phyloP scores from a whole-genome alignment of 2,113 vertebrate genomes.

The Glaucidium brasilianum region DNA sequence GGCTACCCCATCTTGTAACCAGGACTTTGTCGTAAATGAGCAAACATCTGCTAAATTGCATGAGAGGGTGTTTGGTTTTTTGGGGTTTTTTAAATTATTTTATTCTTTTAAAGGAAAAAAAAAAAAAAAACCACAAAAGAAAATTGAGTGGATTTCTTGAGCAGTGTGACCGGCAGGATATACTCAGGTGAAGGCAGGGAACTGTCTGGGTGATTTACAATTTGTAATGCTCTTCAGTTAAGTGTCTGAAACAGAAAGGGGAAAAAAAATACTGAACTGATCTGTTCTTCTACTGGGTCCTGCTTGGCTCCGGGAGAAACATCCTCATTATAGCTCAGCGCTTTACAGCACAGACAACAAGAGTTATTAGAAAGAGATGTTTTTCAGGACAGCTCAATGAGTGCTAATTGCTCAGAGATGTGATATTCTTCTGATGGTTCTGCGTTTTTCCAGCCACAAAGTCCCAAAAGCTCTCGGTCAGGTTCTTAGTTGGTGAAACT shows the following conservation, averaged over 20 bases:
- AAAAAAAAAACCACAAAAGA: not conserved
- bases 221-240: not conserved
- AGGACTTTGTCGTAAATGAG: conserved; percentile 7
- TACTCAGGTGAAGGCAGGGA: not conserved
- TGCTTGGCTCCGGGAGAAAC: not conserved
- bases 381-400: not conserved
- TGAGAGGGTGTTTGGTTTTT: not conserved
- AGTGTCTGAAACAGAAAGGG: not conserved
- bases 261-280: not conserved
- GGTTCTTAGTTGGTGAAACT: not conserved
- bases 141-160: not conserved
- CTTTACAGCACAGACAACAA: not conserved
- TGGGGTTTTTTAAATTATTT: not conserved
- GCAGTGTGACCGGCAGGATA: not conserved
- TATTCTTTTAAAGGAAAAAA: not conserved
- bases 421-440: not conserved
- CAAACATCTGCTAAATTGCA: conserved; percentile 21
- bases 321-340: not conserved
- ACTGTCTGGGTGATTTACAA: not conserved
- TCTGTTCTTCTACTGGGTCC: not conserved
- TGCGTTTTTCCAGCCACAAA: not conserved
- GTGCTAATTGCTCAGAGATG: not conserved
- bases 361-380: not conserved
- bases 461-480: not conserved
- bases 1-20: not conserved